Percentiles rank a stretch among this genome's conserved stretches.
phyloP scores from a whole-genome alignment of 2,113 vertebrate species.

The Grallaria varia region DNA sequence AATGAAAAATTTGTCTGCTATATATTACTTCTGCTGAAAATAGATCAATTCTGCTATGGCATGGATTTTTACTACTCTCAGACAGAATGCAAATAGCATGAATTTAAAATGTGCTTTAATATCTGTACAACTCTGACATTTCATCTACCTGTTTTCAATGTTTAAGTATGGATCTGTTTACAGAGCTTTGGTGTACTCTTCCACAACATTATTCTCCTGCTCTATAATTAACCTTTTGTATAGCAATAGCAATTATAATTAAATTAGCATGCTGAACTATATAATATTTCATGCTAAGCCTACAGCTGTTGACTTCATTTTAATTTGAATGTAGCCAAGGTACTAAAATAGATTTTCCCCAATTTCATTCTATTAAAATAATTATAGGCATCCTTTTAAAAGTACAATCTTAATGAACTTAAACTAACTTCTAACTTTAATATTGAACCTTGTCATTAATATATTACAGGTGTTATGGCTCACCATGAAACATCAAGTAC shows the following conservation, averaged over 20 bases:
- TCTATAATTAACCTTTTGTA: slow-evolving; percentile 41
- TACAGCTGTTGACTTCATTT: slow-evolving; percentile 23
- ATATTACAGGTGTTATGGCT: neutral
- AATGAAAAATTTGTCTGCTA: neutral
- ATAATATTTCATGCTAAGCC: neutral
- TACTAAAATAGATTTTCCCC: neutral
- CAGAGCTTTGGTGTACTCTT: neutral
- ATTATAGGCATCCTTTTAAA: neutral
- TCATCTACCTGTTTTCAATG: neutral
- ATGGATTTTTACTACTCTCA: neutral
- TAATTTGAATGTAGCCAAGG: neutral
- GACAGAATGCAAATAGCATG: neutral
- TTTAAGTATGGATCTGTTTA: neutral
- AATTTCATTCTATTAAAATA: neutral
- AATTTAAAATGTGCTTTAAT: neutral
- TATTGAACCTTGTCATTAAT: neutral
- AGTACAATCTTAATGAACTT: neutral
- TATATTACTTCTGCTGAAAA: neutral
- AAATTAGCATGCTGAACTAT: neutral
- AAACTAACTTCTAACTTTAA: slow-evolving; percentile 2
- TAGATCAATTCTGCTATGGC: neutral
- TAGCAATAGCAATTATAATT: slow-evolving; percentile 7
- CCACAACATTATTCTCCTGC: neutral
- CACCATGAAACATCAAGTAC: neutral
- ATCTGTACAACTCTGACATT: neutral